phyloP scores from a whole-genome alignment of 2,888 invertebrate genomes.

The Latrodectus hesperus region DNA sequence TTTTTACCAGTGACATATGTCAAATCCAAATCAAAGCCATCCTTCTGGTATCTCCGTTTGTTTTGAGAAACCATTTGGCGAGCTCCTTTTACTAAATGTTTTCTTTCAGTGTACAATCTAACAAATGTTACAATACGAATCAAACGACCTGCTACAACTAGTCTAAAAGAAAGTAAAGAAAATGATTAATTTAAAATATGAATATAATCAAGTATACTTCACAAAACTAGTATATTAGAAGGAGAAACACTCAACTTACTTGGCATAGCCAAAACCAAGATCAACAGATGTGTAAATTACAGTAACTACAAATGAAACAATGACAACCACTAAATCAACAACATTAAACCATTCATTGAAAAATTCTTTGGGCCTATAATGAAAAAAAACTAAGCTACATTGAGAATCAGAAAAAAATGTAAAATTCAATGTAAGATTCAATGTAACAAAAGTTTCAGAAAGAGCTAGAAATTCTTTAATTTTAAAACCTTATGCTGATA shows the following conservation, averaged over 20 bases:
- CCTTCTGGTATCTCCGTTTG: constrained; percentile 76
- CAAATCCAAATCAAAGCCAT: constrained; percentile 78
- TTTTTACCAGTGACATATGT: constrained; percentile 76
- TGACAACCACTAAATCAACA: constrained; percentile 76
- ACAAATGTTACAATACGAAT: constrained; percentile 75
- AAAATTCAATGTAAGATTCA: no score
- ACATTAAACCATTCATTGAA: constrained; percentile 75
- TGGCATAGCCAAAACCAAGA: constrained; percentile 72
- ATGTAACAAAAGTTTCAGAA: no score
- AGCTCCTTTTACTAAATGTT: constrained; percentile 75
- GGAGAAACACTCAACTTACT: constrained; percentile 71
- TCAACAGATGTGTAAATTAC: constrained; percentile 74
- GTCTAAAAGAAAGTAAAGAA: constrained; percentile 71
- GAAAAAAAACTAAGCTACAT: neutral
- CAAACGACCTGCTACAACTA: constrained; percentile 74
- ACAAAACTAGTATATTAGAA: neutral
- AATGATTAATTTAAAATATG: neutral
- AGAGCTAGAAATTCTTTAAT: no score
- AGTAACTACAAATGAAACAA: constrained; percentile 75
- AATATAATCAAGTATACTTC: neutral
- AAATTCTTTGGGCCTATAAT: constrained; percentile 73
- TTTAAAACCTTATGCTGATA: no score
- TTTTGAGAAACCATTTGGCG: constrained; percentile 77
- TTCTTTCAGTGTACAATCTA: constrained; percentile 75
- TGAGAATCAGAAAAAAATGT: no score